phyloP scores from a whole-genome alignment of 2,113 vertebrate genomes.

The Vulpes ferrilata region DNA sequence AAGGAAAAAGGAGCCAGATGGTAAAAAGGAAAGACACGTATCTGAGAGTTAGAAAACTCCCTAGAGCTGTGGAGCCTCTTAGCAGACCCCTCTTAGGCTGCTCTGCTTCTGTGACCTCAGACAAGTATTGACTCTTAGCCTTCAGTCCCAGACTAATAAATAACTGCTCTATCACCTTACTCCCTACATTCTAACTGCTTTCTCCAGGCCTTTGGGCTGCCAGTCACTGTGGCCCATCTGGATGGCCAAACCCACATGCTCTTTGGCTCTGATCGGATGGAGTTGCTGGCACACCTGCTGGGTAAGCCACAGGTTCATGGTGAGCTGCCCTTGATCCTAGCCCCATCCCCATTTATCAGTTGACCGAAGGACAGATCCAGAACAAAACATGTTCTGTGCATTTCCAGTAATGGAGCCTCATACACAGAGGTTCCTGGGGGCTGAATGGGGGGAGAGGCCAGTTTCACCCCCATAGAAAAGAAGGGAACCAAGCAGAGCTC shows the following conservation, averaged over 20 bases:
- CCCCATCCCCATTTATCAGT: not conserved
- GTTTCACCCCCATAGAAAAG: not conserved
- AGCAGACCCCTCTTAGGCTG: not conserved
- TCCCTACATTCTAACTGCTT: slow-evolving; percentile 29
- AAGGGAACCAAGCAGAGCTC: not conserved
- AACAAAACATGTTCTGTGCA: not conserved
- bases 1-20: not conserved
- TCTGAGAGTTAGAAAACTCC: not conserved
- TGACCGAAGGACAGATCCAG: not conserved
- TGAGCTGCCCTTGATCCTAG: not conserved
- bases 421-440: not conserved
- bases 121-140: not conserved
- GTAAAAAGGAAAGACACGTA: not conserved
- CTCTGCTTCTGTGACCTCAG: not conserved
- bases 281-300: slow-evolving; percentile 92
- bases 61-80: not conserved
- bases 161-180: not conserved
- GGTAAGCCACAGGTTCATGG: slow-evolving; percentile 88
- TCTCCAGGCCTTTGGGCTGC: slow-evolving; percentile 94
- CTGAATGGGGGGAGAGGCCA: not conserved
- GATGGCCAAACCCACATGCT: slow-evolving; percentile 89
- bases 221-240: slow-evolving; percentile 90
- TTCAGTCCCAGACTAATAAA: not conserved
- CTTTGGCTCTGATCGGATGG: slow-evolving; percentile 96
- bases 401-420: not conserved